Base-by-base conservation (phyloP, 2,113 vertebrate genomes). In the Probosciger aterrimus region DNA sequence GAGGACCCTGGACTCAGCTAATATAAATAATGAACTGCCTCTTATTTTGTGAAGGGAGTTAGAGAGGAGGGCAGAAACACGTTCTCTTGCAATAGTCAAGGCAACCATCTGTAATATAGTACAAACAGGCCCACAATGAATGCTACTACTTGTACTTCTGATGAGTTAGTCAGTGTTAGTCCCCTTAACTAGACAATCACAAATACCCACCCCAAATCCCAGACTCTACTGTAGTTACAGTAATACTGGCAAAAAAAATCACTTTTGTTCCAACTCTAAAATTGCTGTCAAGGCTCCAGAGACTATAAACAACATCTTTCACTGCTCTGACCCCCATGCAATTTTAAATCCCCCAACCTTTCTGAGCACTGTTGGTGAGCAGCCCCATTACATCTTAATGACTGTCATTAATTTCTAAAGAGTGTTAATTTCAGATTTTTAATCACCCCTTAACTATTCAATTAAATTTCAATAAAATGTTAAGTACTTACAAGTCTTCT, bases 381-480 rank as follows among this genome's bases (percentile, higher is more conserved):
- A 98, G 98, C 98, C 98, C 98, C 98, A 98, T 99, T 99, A 99
- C 99, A 98, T 99, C 98, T 99, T 99, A 99, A 98, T 99, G 98
- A 98, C 98, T 98, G 98, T 98, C 98, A 98, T 99, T 98, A 98
- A 99, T 99, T 99, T 99, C 98, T 98, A 98, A 98, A 98, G 98
- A 99, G 98, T 98, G 98, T 98, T 99, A 98, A 99, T 99, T 99
- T 99, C 98, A 98, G 99, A 99, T 98, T 99, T 99, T 99, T 98
- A 98, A 98, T 99, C 98, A 99, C 98, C 98, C 98, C 98, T 98
- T 98, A 98, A 98, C 97, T 98, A 98, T 98, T 98, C 98, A 99
- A 99, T 99, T 99, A 99, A 99, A 99, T 98, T 98, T 98, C 98
- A 98, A 98, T 98, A 98, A 98, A 98, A 98, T 98, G 98, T 98